These are phyloP conservation scores for Gadopsis bispinosus DNA, from an alignment of 2,797 vertebrate species.

Conservation along the genomic window DNA sequence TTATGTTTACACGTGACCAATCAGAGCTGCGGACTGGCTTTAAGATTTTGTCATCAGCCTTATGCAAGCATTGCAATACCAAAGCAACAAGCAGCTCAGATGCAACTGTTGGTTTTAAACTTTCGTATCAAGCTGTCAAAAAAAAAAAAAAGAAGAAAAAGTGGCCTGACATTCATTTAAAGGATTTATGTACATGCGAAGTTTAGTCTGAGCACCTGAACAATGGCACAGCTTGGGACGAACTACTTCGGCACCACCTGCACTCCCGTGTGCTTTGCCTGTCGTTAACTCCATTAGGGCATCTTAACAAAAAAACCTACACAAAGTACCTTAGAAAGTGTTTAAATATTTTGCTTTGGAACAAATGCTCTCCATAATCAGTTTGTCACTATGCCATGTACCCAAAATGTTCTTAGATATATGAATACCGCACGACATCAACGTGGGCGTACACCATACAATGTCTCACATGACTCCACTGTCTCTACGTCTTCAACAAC, in stretches of 20 bases:
- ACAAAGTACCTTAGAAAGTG: conserved; percentile 49
- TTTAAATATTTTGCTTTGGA: conserved; percentile 24
- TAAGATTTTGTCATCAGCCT: conserved; percentile 21
- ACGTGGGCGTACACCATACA: conserved; percentile 52
- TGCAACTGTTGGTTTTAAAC: conserved; percentile 32
- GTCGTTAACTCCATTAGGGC: conserved; percentile 30
- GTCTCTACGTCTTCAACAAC: conserved; percentile 57
- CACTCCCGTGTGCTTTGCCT: conserved; percentile 33
- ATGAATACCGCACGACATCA: conserved; percentile 57
- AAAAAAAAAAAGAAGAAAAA: too few species aligned
- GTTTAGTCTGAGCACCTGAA: conserved; percentile 53
- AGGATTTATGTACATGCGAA: conserved; percentile 57
- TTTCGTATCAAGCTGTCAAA: conserved; percentile 62
- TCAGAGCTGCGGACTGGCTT: conserved; percentile 46
- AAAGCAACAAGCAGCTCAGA: conserved; percentile 48
- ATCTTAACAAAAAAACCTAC: conserved; percentile 54
- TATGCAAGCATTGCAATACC: conserved; percentile 52
- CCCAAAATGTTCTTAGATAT: conserved; percentile 45
- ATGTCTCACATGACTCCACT: conserved; percentile 64
- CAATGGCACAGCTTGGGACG: conserved; percentile 42
- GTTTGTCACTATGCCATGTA: conserved; percentile 4
- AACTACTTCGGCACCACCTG: conserved; percentile 48
- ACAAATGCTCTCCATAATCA: neutral
- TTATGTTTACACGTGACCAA: conserved; percentile 34
- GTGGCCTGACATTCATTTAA: conserved; percentile 76